Evolutionary conservation across 2,113 vertebrate species (phyloP).

Genomic region (Platysternon megacephalum): DNA sequence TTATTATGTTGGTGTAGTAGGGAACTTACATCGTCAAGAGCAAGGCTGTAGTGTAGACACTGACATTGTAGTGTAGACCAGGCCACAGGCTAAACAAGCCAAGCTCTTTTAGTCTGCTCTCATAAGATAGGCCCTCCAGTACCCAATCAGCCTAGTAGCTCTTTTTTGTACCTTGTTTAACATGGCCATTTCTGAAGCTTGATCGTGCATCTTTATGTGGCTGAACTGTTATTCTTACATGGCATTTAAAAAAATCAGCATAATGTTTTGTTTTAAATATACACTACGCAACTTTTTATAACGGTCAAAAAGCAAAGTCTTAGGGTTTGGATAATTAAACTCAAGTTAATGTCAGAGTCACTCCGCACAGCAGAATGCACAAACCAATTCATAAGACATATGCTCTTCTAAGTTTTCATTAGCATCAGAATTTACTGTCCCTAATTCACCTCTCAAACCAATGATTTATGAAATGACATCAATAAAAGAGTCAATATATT

Average conservation of each 20-base stretch:
- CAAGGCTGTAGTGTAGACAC: too few species aligned
- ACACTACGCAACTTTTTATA: background rate
- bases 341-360: background rate
- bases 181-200: background rate
- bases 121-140: background rate
- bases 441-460: background rate
- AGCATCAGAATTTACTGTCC: background rate
- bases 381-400: background rate
- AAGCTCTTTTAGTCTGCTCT: background rate
- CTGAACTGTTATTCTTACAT: background rate
- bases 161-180: background rate
- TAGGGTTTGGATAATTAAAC: background rate
- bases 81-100: background rate
- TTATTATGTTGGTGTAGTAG: too few species aligned
- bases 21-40: too few species aligned
- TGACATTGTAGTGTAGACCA: too few species aligned
- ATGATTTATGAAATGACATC: background rate
- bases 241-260: background rate
- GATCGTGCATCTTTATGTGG: background rate
- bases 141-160: background rate
- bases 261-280: background rate
- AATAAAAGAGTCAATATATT: background rate
- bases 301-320: background rate
- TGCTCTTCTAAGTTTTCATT: background rate
- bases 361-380: accelerated